These are phyloP conservation scores for Chaetorhynchus papuensis DNA, from an alignment of 2,113 vertebrate genomes.

Conservation along the genomic window DNA sequence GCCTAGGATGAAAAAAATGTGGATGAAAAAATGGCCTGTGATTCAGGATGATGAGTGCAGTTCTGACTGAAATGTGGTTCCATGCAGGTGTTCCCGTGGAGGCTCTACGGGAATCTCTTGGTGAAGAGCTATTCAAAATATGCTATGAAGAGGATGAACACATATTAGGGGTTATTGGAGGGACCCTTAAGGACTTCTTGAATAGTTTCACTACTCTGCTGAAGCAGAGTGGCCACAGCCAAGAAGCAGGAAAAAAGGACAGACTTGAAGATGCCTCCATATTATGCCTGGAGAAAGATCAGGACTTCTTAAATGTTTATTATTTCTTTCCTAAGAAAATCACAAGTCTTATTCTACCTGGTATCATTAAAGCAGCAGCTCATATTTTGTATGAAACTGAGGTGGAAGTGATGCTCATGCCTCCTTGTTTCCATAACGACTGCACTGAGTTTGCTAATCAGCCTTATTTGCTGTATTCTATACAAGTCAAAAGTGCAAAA, in stretches of 20 bases:
- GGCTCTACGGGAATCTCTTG: constrained; percentile 79
- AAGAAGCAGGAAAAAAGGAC: constrained; percentile 69
- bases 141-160: constrained; percentile 95
- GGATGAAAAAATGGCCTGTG: background rate
- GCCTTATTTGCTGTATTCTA: constrained; percentile 87
- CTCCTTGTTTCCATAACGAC: constrained; percentile 76
- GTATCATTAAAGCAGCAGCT: constrained; percentile 92
- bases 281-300: constrained; percentile 93
- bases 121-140: constrained; percentile 91
- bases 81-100: constrained; percentile 81
- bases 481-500: constrained; percentile 81
- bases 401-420: constrained; percentile 84
- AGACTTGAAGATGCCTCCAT: constrained; percentile 86
- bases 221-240: constrained; percentile 83
- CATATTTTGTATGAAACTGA: constrained; percentile 82
- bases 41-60: background rate
- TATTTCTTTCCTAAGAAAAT: constrained; percentile 89
- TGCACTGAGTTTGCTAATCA: constrained; percentile 86
- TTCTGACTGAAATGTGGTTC: background rate
- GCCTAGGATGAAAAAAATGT: background rate
- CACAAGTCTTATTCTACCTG: constrained; percentile 88
- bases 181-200: constrained; percentile 94
- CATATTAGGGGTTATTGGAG: constrained; percentile 90
- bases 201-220: constrained; percentile 96
- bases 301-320: constrained; percentile 88